Conservation (phyloP, 2,113 vertebrate genomes). For the Fulmarus glacialis region DNA sequence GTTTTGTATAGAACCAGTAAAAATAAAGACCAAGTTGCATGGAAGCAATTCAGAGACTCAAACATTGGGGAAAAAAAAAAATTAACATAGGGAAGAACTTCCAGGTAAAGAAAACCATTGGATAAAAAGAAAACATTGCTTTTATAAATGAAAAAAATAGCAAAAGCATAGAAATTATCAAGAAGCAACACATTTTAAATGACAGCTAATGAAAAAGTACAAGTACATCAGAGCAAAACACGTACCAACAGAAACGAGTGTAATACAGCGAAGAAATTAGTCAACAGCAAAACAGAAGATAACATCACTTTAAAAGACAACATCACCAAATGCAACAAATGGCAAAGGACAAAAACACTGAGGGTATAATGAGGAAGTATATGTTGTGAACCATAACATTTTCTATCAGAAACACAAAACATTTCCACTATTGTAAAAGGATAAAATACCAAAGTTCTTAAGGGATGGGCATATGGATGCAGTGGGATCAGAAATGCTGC, state of each 20-base stretch:
- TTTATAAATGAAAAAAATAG: not conserved
- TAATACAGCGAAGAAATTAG: not conserved
- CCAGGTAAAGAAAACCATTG: not conserved
- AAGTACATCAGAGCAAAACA: not conserved
- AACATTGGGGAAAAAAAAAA: not conserved
- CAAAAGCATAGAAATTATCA: not conserved
- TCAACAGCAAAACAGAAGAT: not conserved
- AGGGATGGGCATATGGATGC: not conserved
- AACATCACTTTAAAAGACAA: not conserved
- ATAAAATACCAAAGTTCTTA: not conserved
- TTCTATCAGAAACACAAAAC: not conserved
- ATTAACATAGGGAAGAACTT: not conserved
- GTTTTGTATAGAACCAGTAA: not conserved
- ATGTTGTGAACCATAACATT: not conserved
- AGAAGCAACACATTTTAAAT: not conserved
- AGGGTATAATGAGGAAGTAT: rapidly evolving
- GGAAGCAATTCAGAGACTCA: not conserved
- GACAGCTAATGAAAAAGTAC: not conserved
- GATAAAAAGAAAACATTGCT: not conserved
- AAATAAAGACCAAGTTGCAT: not conserved
- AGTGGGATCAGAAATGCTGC: not conserved
- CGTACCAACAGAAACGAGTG: not conserved
- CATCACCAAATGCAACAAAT: not conserved
- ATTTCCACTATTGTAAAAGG: not conserved
- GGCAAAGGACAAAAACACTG: not conserved